These are phyloP conservation scores for Uria aalge DNA, from an alignment of 2,113 vertebrate genomes.

Conservation along the genomic window DNA sequence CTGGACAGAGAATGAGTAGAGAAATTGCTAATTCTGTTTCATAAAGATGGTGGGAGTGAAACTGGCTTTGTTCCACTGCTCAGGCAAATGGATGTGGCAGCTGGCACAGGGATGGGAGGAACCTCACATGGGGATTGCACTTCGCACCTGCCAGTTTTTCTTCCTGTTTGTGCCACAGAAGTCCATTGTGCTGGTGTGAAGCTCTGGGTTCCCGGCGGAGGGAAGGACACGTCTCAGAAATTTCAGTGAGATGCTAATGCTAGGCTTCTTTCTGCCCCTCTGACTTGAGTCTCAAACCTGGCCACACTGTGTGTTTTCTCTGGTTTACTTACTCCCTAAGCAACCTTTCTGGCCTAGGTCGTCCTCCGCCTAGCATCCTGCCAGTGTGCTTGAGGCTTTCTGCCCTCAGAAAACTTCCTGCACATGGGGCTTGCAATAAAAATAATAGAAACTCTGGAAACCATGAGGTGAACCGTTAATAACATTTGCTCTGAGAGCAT, in stretches of 20 bases:
- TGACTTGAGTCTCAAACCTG: neutral
- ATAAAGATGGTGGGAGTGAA: neutral
- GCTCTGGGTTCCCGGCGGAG: neutral
- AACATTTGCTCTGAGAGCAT: neutral
- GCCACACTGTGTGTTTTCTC: neutral
- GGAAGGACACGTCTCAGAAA: neutral
- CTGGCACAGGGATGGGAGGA: neutral
- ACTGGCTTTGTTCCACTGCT: neutral
- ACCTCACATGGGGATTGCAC: neutral
- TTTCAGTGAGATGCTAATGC: neutral
- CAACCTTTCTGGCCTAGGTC: neutral
- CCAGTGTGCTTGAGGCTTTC: neutral
- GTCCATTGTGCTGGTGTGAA: neutral
- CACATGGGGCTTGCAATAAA: neutral
- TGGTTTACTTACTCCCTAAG: neutral
- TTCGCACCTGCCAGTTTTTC: neutral
- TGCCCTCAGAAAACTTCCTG: neutral
- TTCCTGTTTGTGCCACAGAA: neutral
- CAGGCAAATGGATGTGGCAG: neutral
- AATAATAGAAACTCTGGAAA: neutral
- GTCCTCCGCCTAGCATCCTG: neutral
- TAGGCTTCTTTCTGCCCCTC: neutral
- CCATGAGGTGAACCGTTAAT: neutral
- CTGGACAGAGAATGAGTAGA: neutral
- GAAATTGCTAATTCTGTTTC: conserved; percentile 32